Conservation (phyloP, 2,113 vertebrate genomes). For the Euleptes europaea region DNA sequence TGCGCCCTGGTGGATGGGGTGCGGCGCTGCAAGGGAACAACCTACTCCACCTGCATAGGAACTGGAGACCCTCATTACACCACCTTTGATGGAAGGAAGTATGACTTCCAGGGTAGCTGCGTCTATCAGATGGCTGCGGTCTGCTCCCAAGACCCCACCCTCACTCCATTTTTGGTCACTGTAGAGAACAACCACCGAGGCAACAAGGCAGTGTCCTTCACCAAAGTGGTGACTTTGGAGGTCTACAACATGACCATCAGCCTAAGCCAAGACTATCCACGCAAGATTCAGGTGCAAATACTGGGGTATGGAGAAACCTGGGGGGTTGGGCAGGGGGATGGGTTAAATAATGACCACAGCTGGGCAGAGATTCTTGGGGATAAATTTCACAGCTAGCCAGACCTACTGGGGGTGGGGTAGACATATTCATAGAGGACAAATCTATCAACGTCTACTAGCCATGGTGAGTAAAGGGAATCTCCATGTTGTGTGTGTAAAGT, state of each 20-base stretch:
- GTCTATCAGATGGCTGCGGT: slow-evolving; percentile 61
- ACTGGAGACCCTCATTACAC: slow-evolving; percentile 80
- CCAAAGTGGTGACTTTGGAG: slow-evolving; percentile 71
- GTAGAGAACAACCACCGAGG: slow-evolving; percentile 78
- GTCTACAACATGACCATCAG: slow-evolving; percentile 73
- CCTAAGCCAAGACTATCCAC: slow-evolving; percentile 57
- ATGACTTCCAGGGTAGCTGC: slow-evolving; percentile 81
- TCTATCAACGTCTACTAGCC: no score
- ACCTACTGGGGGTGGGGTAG: no score
- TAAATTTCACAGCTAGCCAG: background rate
- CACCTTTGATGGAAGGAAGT: slow-evolving; percentile 78
- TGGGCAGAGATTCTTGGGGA: background rate
- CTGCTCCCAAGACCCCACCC: slow-evolving; percentile 47
- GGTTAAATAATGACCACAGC: background rate
- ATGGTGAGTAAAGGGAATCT: no score
- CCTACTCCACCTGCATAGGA: slow-evolving; percentile 68
- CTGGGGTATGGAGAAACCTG: fast-evolving
- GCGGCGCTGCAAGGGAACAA: slow-evolving; percentile 20
- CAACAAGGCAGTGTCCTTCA: no score
- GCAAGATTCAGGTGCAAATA: slow-evolving; percentile 53
- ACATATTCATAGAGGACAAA: no score
- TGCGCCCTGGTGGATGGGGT: slow-evolving; percentile 27
- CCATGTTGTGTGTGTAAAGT: no score
- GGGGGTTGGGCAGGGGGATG: no score
- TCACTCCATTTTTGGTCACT: slow-evolving; percentile 72